A percentile compares a stretch with the other conserved stretches of the same genome.
Conservation (phyloP, 2,113 vertebrate genomes). For the Podarcis muralis region DNA sequence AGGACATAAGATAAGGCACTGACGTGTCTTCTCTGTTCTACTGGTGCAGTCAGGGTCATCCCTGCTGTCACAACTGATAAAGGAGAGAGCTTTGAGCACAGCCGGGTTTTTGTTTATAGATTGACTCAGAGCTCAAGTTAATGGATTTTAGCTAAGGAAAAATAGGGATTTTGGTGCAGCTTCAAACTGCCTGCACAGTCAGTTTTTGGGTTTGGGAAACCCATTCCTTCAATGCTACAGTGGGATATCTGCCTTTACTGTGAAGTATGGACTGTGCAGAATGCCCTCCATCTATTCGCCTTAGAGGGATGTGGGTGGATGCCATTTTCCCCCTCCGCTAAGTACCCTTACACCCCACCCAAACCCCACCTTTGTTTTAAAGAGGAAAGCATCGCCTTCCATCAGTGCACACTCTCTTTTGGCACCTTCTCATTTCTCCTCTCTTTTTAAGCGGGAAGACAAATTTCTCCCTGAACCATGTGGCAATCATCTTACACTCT, state of each 20-base stretch:
- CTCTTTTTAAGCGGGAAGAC: constrained; percentile 61
- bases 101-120: no score
- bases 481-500: constrained; percentile 75
- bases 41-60: no score
- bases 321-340: background rate
- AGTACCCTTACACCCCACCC: background rate
- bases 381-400: background rate
- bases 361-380: background rate
- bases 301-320: background rate
- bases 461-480: constrained; percentile 68
- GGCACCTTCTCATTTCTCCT: constrained; percentile 56
- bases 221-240: no score
- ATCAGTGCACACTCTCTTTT: background rate
- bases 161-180: no score
- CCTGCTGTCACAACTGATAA: no score
- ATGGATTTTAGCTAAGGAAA: no score
- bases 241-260: background rate
- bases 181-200: no score
- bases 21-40: no score
- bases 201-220: no score
- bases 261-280: background rate
- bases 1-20: no score
- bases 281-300: background rate
- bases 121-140: no score
- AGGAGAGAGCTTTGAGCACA: no score